Evolutionary conservation across 1,140 invertebrate species (phyloP), one percentile per base, ranked within the genome.

Genomic region (Cydia splendana): DNA sequence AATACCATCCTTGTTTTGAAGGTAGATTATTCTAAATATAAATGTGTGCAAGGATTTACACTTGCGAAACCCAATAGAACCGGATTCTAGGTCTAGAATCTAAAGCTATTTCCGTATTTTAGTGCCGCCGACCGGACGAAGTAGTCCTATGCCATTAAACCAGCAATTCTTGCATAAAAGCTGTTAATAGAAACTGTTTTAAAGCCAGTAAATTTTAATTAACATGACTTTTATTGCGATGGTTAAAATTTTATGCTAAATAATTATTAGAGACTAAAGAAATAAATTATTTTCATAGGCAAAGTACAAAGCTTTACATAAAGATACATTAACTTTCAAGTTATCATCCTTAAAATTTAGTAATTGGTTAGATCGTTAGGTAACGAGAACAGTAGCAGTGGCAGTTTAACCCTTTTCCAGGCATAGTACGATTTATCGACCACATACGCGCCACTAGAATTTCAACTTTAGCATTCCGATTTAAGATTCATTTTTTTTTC

Each of bases 101-200:
- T 24, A 62, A 62, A 62, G 15, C 20, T 62, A 62, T 62, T 62
- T 62, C 57, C 18, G 57, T 10, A 24, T 62, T 62, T 62, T 62
- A 62, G 57, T 62, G 12, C 57, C 57, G 57, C 57, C 15, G 20
- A 62, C 57, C 57, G 57, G 57, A 62, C 57, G 57, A 62, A 24
- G 15, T 62, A 62, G 18, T 62, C 18, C 18, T 62, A 10, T 24
- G 57, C 57, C 20, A 62, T 62, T 62, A 62, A 62, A 62, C 20
- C 18, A 20, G 57, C 57, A 62, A 62, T 62, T 62, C 57, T 62
- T 62, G 57, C 10, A 24, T 24, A 18, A 24, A 62, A 24, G 18
- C 57, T 62, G 57, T n/a, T 18, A 62, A 62, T 24, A 62, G 20
- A 24, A 62, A 53, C 45, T 48, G 53, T 57, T 62, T 62, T 62